A percentile compares a stretch with the other conserved stretches of the same genome.
phyloP scores from a whole-genome alignment of 2,888 invertebrate genomes.

The Lamproptera curius region DNA sequence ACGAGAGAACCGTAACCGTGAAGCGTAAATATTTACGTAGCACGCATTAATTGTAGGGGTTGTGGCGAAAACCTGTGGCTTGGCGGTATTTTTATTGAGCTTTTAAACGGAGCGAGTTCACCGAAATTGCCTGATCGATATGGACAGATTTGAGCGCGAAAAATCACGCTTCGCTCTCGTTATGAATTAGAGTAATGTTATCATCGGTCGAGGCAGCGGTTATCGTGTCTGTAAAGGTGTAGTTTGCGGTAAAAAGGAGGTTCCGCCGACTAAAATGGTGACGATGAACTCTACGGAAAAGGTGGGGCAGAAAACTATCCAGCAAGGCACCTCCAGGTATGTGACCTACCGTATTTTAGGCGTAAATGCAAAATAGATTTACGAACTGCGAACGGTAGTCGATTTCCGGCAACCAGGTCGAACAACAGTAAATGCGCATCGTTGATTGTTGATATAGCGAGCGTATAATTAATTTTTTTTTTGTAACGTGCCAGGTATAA shows the following conservation, averaged over 20 bases:
- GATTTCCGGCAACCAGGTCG: too few relatives aligned
- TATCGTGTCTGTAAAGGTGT: neutral
- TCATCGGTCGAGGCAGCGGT: neutral
- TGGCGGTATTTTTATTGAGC: neutral
- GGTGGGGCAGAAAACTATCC: slow-evolving; percentile 75
- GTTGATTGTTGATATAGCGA: too few relatives aligned
- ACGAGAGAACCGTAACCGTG: neutral
- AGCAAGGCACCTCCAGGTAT: slow-evolving; percentile 71
- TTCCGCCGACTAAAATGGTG: slow-evolving; percentile 61
- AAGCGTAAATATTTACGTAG: slow-evolving; percentile 6
- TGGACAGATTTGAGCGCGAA: neutral
- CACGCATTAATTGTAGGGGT: neutral
- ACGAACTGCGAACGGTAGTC: too few relatives aligned
- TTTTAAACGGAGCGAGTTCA: neutral
- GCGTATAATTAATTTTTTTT: too few relatives aligned
- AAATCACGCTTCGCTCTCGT: neutral
- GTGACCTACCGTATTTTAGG: slow-evolving; percentile 9
- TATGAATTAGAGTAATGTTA: neutral
- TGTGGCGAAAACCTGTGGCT: slow-evolving; percentile 3
- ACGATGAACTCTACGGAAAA: slow-evolving; percentile 75
- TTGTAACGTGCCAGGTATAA: too few relatives aligned
- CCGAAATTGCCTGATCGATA: neutral
- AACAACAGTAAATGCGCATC: too few relatives aligned
- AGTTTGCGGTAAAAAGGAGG: neutral
- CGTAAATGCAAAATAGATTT: too few relatives aligned